Evolutionary conservation across 2,888 invertebrate genomes (phyloP), one percentile per base, ranked within the genome.

Genomic region (Apodemia mormo): DNA sequence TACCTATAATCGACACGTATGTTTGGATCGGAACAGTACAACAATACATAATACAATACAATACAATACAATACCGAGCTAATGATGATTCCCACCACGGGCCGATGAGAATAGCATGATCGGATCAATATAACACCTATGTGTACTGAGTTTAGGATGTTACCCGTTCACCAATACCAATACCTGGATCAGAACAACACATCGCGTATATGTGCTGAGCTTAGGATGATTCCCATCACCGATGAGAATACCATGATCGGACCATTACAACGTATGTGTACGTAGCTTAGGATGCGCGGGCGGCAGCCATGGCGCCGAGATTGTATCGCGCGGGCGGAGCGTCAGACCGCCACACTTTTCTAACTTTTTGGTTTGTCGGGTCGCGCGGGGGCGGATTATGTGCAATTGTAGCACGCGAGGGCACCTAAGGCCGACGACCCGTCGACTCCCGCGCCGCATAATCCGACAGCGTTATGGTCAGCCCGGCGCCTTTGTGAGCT

Each of bases 351-450:
- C 83, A 83, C 85, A 88, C 87, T 92, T 92, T 91, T 91, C 92
- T 89, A 92, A 90, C 92, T 91, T 91, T 92, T 92, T 90, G 90
- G 90, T 82, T 77, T 78, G 84, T 74, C 81, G 83, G 86, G 86
- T 85, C 85, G 84, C 82, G 87, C 85, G 90, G 85, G 85, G 89
- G 88, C 87, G 91, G 89, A 85, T 88, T 87, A 85, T 89, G 85
- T 88, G 89, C 90, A 89, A 89, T 90, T 86, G 90, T 85, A 87
- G 84, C 91, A 90, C 89, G 90, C 89, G 91, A 90, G 89, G 86
- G 87, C 87, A 87, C 84, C 85, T 78, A 82, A 80, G 91, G 90
- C 85, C 92, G 90, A 86, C 90, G 92, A 92, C 92, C 91, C 83
- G 49, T 49, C 49, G 84, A 80, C 80, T 80, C 82, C 78, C 82